Base-by-base conservation (phyloP, 2,888 invertebrate species). In the Leucophora obtusa region DNA sequence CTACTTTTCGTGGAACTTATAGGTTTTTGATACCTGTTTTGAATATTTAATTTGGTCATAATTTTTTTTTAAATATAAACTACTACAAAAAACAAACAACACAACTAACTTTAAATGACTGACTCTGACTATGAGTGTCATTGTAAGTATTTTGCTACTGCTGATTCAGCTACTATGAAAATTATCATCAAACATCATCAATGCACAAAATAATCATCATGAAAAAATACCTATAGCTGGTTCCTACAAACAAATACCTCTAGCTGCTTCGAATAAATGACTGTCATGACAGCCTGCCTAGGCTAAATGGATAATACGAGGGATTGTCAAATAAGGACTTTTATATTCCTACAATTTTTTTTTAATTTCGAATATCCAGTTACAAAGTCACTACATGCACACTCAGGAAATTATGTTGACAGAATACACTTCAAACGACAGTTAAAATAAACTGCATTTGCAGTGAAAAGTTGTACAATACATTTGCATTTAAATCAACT, bases 1-100 rank as follows among this genome's bases (percentile, higher is more conserved):
- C 14, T 51, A 70, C 69, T 63, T 81, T 81, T 81, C 81, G 77
- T 77, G 81, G 81, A 81, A 81, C 81, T 81, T 81, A 81, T 70
- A 71, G 81, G 81, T 77, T 77, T 81, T 77, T 74, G 77, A 74
- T 81, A 81, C 81, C 77, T 81, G 81, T 58, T 81, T 81, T 77
- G 81, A 73, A 81, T 81, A 62, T 66, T 77, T 81, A 77, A 81
- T 81, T 77, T 74, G 77, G 77, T 77, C 77, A 81, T 74, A 65
- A 74, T 56, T 66, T 78, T 66, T 58, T 77, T 14, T 47, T 47
- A 28, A 28, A 28, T 28, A 28, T 28, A 28, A 28, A 28, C 28
- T 28, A 28, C 6, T 1, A 28, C 3, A 28, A 28, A 28, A 21
- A 21, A 28, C 3, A 28, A 28, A 28, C 2, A 21, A 33, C 33